A percentile compares a stretch with the other conserved stretches of the same genome.
phyloP scores from a whole-genome alignment of 2,888 invertebrate species.

The Amiota communis region DNA sequence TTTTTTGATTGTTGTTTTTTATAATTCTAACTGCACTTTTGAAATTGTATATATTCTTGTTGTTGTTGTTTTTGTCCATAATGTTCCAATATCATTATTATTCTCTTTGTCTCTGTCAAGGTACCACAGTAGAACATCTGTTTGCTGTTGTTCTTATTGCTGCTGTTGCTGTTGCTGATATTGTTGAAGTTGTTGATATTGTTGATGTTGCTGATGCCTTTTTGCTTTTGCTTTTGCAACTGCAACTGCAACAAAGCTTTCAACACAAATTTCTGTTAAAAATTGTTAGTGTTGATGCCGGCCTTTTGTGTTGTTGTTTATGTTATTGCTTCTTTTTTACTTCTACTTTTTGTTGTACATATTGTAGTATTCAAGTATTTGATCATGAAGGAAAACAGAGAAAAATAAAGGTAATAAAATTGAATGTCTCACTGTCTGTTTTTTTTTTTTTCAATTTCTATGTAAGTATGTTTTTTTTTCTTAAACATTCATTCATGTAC shows the following conservation, averaged over 20 bases:
- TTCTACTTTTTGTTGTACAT: too few species aligned
- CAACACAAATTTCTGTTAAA: too few species aligned
- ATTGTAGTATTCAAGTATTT: too few species aligned
- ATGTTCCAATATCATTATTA: constrained; percentile 25
- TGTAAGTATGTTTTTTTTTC: background rate
- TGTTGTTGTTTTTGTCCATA: background rate
- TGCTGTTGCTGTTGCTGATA: background rate
- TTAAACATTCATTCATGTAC: background rate
- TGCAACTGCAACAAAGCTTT: background rate
- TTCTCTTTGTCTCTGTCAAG: constrained; percentile 1
- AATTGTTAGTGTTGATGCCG: too few species aligned
- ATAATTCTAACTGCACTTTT: background rate
- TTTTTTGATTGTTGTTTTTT: background rate
- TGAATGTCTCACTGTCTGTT: too few species aligned
- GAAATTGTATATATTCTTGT: constrained; percentile 1
- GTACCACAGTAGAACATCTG: background rate
- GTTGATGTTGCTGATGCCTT: background rate
- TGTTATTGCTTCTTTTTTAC: too few species aligned
- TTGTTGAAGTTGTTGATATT: background rate
- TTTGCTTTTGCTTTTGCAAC: too few species aligned
- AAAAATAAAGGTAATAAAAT: too few species aligned
- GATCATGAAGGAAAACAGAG: too few species aligned
- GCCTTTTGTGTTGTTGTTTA: too few species aligned
- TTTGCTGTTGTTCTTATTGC: background rate
- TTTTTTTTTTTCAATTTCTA: background rate